phyloP scores from a whole-genome alignment of 2,113 vertebrate species.

The Physeter macrocephalus region DNA sequence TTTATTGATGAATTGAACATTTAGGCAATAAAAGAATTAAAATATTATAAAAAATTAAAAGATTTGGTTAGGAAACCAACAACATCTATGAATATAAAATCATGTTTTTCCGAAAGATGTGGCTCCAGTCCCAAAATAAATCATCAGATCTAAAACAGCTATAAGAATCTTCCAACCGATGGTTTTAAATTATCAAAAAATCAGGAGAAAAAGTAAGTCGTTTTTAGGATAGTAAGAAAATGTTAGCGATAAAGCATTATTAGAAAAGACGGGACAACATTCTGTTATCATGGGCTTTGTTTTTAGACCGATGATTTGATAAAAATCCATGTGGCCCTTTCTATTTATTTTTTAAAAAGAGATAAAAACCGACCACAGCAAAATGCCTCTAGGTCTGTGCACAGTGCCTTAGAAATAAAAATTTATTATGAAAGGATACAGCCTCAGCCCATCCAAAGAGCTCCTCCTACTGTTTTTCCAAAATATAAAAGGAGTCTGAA shows the following conservation, averaged over 20 bases:
- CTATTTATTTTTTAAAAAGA: constrained; percentile 49
- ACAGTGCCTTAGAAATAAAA: constrained; percentile 33
- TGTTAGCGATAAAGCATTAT: constrained; percentile 39
- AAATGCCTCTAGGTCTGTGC: constrained; percentile 14
- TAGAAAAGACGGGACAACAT: constrained; percentile 30
- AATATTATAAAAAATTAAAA: constrained; percentile 18
- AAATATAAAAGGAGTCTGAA: constrained; percentile 1
- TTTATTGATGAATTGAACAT: not conserved
- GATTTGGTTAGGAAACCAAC: not conserved
- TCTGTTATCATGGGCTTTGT: constrained; percentile 14
- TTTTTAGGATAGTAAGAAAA: constrained; percentile 48
- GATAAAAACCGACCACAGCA: constrained; percentile 25
- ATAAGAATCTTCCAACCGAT: constrained; percentile 11
- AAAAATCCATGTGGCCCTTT: constrained; percentile 50
- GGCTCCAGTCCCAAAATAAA: constrained; percentile 15
- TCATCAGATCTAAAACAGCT: constrained; percentile 28
- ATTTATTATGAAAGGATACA: not conserved
- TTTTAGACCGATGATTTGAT: constrained; percentile 52
- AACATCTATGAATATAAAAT: not conserved
- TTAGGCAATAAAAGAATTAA: not conserved
- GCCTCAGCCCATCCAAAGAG: constrained; percentile 24
- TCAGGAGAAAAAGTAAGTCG: constrained; percentile 31
- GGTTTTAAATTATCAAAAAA: constrained; percentile 32
- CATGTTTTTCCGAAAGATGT: not conserved
- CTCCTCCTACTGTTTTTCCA: constrained; percentile 26